phyloP scores from a whole-genome alignment of 1,140 invertebrate genomes.

The Scaptomyza hsui region DNA sequence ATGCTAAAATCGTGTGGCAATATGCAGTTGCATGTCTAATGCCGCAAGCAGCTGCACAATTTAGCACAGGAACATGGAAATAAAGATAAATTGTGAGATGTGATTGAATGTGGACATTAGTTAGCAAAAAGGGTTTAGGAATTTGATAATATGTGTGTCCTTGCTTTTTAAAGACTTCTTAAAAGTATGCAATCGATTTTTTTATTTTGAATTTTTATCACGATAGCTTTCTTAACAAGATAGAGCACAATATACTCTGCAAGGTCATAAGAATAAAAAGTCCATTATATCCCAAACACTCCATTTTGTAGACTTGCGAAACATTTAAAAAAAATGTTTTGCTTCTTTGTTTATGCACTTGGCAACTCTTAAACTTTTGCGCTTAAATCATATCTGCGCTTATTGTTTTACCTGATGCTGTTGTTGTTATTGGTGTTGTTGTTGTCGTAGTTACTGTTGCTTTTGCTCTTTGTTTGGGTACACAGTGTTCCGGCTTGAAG shows the following conservation, averaged over 20 bases:
- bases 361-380: constrained; percentile 56
- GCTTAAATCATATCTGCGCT: constrained; percentile 70
- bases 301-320: background rate
- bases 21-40: constrained; percentile 65
- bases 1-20: constrained; percentile 56
- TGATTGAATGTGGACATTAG: constrained; percentile 26
- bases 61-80: constrained; percentile 63
- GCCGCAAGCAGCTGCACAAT: constrained; percentile 39
- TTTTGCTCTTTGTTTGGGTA: constrained; percentile 17
- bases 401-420: constrained; percentile 60
- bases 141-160: background rate
- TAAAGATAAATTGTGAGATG: constrained; percentile 37
- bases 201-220: no score
- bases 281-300: no score
- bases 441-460: constrained; percentile 1
- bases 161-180: no score
- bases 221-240: no score
- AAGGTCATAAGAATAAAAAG: no score
- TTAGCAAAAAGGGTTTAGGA: background rate
- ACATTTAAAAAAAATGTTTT: constrained; percentile 4
- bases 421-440: constrained; percentile 5
- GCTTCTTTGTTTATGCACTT: constrained; percentile 27
- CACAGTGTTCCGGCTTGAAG: constrained; percentile 43
- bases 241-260: no score
- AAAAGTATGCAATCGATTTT: no score